Evolutionary conservation across 2,113 vertebrate species (phyloP).

Genomic region (Crotophaga sulcirostris): DNA sequence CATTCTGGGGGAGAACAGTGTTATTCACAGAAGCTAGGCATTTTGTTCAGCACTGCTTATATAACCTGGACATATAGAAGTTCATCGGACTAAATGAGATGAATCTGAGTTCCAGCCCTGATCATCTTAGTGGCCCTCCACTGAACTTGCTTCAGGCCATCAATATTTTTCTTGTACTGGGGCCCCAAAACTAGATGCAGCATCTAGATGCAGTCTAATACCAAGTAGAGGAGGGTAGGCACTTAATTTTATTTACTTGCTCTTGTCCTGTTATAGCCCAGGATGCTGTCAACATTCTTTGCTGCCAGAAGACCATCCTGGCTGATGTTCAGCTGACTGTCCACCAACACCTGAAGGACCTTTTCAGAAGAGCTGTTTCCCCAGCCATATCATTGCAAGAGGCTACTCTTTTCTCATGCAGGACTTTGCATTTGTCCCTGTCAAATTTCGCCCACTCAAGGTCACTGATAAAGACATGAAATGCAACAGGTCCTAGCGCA

Average conservation of each 20-base stretch:
- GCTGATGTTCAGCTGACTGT: not conserved
- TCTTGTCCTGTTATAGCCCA: not conserved
- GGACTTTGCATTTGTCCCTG: not conserved
- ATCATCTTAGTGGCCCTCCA: not conserved
- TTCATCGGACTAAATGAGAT: not conserved
- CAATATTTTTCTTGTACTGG: no score
- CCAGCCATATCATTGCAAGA: not conserved
- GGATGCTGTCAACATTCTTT: no score
- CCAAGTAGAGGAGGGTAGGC: not conserved
- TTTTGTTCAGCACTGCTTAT: not conserved
- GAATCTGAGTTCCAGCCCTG: not conserved
- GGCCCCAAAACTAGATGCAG: not conserved
- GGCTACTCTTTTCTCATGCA: not conserved
- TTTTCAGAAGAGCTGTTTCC: not conserved
- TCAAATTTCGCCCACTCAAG: not conserved
- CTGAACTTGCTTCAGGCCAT: no score
- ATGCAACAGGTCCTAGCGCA: not conserved
- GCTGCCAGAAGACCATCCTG: not conserved
- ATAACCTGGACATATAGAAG: not conserved
- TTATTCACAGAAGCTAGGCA: not conserved
- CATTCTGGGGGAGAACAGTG: not conserved
- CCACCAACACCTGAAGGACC: not conserved
- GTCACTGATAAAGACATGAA: not conserved
- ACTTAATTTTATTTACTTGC: not conserved
- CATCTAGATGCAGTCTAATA: not conserved